These are phyloP conservation scores for Marmota monax DNA, from an alignment of 2,113 vertebrate genomes.

Conservation along the genomic window DNA sequence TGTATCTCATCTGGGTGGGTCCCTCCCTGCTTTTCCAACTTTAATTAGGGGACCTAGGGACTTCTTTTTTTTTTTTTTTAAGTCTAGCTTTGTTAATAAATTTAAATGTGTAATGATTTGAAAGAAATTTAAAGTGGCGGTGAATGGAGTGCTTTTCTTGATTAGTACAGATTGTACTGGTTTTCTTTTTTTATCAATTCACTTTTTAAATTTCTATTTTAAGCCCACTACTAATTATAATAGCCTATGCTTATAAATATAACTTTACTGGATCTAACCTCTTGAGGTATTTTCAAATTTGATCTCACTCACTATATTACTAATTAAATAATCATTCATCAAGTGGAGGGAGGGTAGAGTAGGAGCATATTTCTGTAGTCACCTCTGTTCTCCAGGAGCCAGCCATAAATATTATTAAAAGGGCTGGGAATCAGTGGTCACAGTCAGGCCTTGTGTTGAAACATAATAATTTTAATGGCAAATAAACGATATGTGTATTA, in stretches of 20 bases:
- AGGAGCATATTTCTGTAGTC: slow-evolving; percentile 30
- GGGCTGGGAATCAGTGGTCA: not conserved
- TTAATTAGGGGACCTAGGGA: not conserved
- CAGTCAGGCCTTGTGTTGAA: slow-evolving; percentile 3
- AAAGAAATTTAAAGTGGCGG: not conserved
- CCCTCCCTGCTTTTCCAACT: not conserved
- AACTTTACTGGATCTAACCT: slow-evolving; percentile 3
- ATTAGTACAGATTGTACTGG: not conserved
- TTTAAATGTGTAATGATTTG: not conserved
- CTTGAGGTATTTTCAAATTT: slow-evolving; percentile 44
- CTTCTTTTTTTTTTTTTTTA: not conserved
- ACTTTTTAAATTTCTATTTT: slow-evolving; percentile 28
- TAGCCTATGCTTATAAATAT: slow-evolving; percentile 4
- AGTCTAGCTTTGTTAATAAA: not conserved
- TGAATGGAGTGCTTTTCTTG: not conserved
- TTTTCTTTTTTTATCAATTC: not conserved
- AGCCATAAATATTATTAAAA: not conserved
- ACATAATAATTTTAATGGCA: slow-evolving; percentile 54
- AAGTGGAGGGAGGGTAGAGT: not conserved
- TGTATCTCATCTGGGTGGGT: not conserved
- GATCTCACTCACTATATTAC: not conserved
- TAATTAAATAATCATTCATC: slow-evolving; percentile 65
- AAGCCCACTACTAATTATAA: not conserved
- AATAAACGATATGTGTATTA: slow-evolving; percentile 81
- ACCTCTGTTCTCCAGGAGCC: slow-evolving; percentile 7